These are phyloP conservation scores for Alitta virens DNA, from an alignment of 2,888 invertebrate genomes.

Conservation along the genomic window DNA sequence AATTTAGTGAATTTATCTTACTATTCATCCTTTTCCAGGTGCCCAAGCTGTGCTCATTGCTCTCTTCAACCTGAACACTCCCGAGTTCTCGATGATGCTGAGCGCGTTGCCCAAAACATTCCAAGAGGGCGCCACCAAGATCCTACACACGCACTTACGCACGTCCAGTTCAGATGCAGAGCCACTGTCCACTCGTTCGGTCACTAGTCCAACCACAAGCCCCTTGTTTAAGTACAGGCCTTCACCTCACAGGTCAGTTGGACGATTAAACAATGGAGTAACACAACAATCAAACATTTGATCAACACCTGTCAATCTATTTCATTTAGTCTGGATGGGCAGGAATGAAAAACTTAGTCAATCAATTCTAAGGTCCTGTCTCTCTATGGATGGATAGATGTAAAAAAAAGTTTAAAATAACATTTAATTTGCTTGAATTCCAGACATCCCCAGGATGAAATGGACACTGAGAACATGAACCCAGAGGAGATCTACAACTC, in stretches of 20 bases:
- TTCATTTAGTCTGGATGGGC: too few species aligned
- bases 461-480: constrained; percentile 61
- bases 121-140: constrained; percentile 57
- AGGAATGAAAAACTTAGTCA: too few species aligned
- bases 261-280: too few species aligned
- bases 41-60: constrained; percentile 69
- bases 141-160: constrained; percentile 50
- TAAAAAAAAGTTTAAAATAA: too few species aligned
- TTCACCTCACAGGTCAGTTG: constrained; percentile 3
- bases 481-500: constrained; percentile 72
- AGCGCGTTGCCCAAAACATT: constrained; percentile 58
- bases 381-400: too few species aligned
- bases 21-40: constrained; percentile 45
- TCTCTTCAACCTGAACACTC: constrained; percentile 86
- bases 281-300: too few species aligned
- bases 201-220: constrained; percentile 25
- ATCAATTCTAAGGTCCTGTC: too few species aligned
- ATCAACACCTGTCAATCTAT: too few species aligned
- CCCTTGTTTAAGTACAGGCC: background rate
- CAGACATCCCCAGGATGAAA: constrained; percentile 3
- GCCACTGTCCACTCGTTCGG: constrained; percentile 48
- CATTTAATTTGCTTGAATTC: too few species aligned
- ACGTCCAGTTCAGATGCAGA: constrained; percentile 37
- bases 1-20: too few species aligned
- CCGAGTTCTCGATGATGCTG: constrained; percentile 78